Percentiles rank a stretch among this genome's conserved stretches.
phyloP scores from a whole-genome alignment of 2,888 invertebrate genomes.

The Epinotia nisella region DNA sequence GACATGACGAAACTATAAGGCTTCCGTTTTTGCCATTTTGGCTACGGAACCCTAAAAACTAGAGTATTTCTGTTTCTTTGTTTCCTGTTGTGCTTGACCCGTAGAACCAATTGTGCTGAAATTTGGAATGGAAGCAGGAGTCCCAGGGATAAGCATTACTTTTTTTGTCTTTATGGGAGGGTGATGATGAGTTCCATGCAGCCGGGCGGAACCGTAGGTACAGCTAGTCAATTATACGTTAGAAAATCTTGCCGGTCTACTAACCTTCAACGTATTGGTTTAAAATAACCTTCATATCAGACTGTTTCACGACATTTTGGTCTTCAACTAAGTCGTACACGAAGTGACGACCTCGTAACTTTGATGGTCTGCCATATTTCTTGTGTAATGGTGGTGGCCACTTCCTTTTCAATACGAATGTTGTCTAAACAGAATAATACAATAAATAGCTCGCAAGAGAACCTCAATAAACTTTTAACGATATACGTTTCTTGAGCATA shows the following conservation, averaged over 20 bases:
- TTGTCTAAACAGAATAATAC: constrained; percentile 85
- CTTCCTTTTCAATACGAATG: constrained; percentile 89
- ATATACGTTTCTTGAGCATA: neutral
- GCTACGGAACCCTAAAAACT: too few relatives aligned
- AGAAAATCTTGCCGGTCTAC: constrained; percentile 14
- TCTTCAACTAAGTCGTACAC: constrained; percentile 91
- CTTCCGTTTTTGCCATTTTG: too few relatives aligned
- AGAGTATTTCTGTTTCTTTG: too few relatives aligned
- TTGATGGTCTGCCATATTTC: constrained; percentile 80
- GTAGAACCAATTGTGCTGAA: too few relatives aligned
- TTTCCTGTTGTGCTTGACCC: too few relatives aligned
- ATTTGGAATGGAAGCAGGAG: neutral
- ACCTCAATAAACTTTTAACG: neutral
- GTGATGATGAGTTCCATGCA: neutral
- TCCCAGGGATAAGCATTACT: neutral
- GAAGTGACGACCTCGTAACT: constrained; percentile 86
- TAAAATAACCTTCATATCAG: constrained; percentile 88
- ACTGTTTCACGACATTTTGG: constrained; percentile 78
- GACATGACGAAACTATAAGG: too few relatives aligned
- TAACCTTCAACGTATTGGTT: constrained; percentile 88
- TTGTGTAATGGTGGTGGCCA: constrained; percentile 85
- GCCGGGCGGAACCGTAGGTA: neutral
- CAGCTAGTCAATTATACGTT: neutral
- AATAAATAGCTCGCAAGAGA: neutral
- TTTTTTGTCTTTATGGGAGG: neutral